These are phyloP conservation scores for Pagetopsis macropterus DNA, from an alignment of 2,797 vertebrate genomes.

Conservation along the genomic window DNA sequence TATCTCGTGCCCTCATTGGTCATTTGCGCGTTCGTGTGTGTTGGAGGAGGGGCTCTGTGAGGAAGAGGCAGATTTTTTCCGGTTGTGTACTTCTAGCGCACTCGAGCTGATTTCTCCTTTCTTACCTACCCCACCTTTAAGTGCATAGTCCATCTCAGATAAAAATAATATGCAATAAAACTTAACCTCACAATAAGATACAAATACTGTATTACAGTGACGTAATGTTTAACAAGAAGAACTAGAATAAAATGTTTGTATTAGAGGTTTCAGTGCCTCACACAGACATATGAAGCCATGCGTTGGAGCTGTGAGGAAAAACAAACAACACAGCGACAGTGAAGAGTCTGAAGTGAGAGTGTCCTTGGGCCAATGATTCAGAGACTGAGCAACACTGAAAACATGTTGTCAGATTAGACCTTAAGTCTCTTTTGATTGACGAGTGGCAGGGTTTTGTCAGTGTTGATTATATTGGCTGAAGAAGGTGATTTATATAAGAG, in stretches of 20 bases:
- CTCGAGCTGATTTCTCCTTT: too few relatives aligned
- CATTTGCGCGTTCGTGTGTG: too few relatives aligned
- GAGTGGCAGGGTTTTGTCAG: not conserved
- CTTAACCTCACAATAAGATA: not conserved
- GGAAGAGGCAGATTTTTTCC: too few relatives aligned
- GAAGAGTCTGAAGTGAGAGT: constrained; percentile 14
- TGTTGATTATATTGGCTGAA: not conserved
- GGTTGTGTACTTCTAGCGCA: too few relatives aligned
- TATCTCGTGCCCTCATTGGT: too few relatives aligned
- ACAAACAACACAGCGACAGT: not conserved
- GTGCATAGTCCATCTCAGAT: not conserved
- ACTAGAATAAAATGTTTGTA: not conserved
- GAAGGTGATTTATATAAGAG: not conserved
- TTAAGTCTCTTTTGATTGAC: not conserved
- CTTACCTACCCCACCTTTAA: not conserved
- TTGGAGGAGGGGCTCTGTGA: too few relatives aligned
- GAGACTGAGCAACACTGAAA: constrained; percentile 3
- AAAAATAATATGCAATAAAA: not conserved
- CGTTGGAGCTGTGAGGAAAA: constrained; percentile 8
- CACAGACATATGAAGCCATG: not conserved
- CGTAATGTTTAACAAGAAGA: not conserved
- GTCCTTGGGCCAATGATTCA: constrained; percentile 6
- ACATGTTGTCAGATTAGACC: constrained; percentile 1
- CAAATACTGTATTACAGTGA: not conserved
- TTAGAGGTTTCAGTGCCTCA: not conserved